These are phyloP conservation scores for Cryptocephalus primarius DNA, from an alignment of 2,888 invertebrate genomes.

Conservation along the genomic window DNA sequence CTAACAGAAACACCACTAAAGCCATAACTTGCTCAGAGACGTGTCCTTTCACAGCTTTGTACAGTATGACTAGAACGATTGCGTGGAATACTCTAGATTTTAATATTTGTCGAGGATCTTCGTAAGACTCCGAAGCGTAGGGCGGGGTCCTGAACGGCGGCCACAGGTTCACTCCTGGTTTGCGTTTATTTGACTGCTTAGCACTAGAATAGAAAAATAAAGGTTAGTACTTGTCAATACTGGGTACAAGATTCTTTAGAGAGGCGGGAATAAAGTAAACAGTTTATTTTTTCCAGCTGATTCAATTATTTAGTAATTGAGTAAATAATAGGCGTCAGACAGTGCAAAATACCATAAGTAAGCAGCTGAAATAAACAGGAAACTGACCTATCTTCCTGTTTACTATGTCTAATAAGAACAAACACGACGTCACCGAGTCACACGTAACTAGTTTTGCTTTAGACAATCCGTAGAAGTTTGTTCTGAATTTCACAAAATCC, in stretches of 20 bases:
- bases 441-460: too few species aligned
- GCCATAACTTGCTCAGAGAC: slow-evolving; percentile 84
- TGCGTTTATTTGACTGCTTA: slow-evolving; percentile 29
- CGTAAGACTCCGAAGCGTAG: slow-evolving; percentile 50
- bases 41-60: slow-evolving; percentile 68
- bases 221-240: background rate
- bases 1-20: slow-evolving; percentile 74
- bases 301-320: too few species aligned
- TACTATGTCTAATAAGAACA: too few species aligned
- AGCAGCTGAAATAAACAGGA: too few species aligned
- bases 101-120: slow-evolving; percentile 54
- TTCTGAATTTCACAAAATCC: too few species aligned
- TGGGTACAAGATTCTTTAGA: background rate
- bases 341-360: too few species aligned
- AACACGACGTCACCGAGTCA: too few species aligned
- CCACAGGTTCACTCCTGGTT: slow-evolving; percentile 45
- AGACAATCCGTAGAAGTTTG: too few species aligned
- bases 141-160: slow-evolving; percentile 70
- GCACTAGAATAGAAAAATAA: slow-evolving; percentile 19
- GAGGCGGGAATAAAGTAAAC: too few species aligned
- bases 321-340: too few species aligned
- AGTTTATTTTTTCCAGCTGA: too few species aligned
- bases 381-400: too few species aligned
- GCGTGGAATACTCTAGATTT: slow-evolving; percentile 56
- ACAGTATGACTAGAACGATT: slow-evolving; percentile 69